A percentile compares a stretch with the other conserved stretches of the same genome.
These are phyloP conservation scores for Cataglyphis livida DNA, from an alignment of 2,888 invertebrate species.

Conservation along the genomic window DNA sequence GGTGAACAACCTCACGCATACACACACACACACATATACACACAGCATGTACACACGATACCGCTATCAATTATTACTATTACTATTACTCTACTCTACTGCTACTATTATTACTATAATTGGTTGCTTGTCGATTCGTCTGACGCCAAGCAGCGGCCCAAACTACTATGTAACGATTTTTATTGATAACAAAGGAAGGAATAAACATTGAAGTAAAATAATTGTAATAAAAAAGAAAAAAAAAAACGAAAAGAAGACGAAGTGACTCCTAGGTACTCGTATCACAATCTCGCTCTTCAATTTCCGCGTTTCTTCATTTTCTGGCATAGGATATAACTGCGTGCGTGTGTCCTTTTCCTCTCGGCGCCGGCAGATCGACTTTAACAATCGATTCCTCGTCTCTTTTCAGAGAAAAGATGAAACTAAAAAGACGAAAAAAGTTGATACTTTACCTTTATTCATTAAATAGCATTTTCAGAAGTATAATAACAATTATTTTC, in stretches of 20 bases:
- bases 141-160: slow-evolving; percentile 77
- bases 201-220: slow-evolving; percentile 81
- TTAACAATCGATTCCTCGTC: not conserved
- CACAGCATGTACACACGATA: slow-evolving; percentile 57
- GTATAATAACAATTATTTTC: not conserved
- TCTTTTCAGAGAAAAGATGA: not conserved
- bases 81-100: slow-evolving; percentile 72
- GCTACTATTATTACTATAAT: slow-evolving; percentile 77
- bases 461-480: not conserved
- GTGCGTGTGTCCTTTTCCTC: slow-evolving; percentile 32
- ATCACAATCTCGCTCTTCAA: slow-evolving; percentile 51
- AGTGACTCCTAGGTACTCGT: slow-evolving; percentile 57
- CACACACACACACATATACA: slow-evolving; percentile 37
- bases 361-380: slow-evolving; percentile 3
- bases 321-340: not conserved
- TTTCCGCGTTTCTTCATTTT: slow-evolving; percentile 51
- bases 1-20: slow-evolving; percentile 27
- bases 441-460: not conserved
- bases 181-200: slow-evolving; percentile 81
- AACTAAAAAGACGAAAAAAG: not conserved
- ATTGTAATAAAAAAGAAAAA: slow-evolving; percentile 72
- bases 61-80: slow-evolving; percentile 74
- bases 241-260: slow-evolving; percentile 51
- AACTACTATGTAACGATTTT: slow-evolving; percentile 84
- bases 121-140: slow-evolving; percentile 78